These are phyloP conservation scores for Cossypha heuglini DNA, from an alignment of 2,797 vertebrate species.

Conservation along the genomic window DNA sequence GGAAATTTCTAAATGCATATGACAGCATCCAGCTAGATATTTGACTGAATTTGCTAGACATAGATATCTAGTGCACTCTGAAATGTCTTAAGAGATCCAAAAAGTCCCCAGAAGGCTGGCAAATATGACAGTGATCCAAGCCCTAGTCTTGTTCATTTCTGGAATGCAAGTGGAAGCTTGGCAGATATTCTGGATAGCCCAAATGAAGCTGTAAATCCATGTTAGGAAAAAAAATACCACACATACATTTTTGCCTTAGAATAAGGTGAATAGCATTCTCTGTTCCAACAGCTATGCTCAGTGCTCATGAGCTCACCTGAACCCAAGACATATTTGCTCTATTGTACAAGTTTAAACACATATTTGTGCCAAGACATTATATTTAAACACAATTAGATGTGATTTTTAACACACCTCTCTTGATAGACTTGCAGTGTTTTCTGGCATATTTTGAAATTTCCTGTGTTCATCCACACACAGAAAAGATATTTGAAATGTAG, in stretches of 20 bases:
- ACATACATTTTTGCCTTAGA: background rate
- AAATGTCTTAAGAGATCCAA: background rate
- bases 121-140: background rate
- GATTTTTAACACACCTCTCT: background rate
- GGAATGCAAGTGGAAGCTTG: background rate
- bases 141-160: background rate
- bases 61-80: background rate
- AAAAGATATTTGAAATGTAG: background rate
- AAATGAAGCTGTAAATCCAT: background rate
- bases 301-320: background rate
- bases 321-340: fast-evolving
- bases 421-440: background rate
- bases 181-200: background rate
- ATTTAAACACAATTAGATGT: background rate
- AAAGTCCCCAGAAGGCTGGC: background rate
- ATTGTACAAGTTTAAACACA: background rate
- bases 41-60: background rate
- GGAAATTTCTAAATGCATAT: background rate
- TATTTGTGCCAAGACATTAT: background rate
- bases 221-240: background rate
- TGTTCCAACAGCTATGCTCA: background rate
- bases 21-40: background rate
- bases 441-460: background rate
- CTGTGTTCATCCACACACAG: background rate
- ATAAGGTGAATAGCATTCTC: background rate